These are phyloP conservation scores for Xiphophorus hellerii DNA, from an alignment of 2,113 vertebrate species.

Conservation along the genomic window DNA sequence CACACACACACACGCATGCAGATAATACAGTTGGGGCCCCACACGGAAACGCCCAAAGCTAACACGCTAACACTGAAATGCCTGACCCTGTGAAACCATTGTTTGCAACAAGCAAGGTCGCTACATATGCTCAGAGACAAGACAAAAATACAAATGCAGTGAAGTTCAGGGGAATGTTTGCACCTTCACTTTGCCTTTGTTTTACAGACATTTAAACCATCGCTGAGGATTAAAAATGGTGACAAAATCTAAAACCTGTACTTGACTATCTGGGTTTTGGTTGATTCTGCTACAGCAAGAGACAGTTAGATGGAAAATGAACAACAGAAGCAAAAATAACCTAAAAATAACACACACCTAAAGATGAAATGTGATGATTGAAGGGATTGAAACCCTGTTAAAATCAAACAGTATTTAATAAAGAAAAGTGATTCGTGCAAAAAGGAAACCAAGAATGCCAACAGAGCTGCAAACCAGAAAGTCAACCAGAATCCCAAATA, in stretches of 20 bases:
- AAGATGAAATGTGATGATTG: constrained; percentile 76
- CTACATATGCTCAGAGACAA: constrained; percentile 19
- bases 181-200: background rate
- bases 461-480: background rate
- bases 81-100: constrained; percentile 78
- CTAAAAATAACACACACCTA: constrained; percentile 36
- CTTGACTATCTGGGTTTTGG: background rate
- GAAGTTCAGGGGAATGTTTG: background rate
- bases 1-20: constrained; percentile 45
- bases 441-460: background rate
- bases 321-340: background rate
- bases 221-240: background rate
- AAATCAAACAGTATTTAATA: constrained; percentile 68
- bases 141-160: constrained; percentile 30
- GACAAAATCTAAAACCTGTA: background rate
- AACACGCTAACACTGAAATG: constrained; percentile 68
- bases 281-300: background rate
- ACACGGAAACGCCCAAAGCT: constrained; percentile 68
- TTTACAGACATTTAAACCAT: background rate
- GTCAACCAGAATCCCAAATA: background rate
- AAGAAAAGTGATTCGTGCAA: background rate
- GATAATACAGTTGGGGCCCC: constrained; percentile 73
- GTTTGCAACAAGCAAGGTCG: constrained; percentile 48
- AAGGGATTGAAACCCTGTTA: constrained; percentile 60
- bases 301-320: background rate